phyloP scores from a whole-genome alignment of 2,888 invertebrate species.

The Clitarchus hookeri region DNA sequence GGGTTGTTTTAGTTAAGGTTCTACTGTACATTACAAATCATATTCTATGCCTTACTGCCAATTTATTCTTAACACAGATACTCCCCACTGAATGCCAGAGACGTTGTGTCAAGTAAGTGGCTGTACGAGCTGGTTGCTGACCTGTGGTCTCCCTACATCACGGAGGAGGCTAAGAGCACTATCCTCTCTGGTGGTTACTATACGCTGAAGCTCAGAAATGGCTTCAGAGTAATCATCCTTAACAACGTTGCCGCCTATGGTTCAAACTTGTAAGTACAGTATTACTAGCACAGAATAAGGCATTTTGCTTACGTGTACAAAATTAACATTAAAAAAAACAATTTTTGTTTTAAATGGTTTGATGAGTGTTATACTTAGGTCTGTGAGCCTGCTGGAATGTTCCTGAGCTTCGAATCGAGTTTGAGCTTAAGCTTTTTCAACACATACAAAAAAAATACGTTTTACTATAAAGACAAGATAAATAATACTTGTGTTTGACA shows the following conservation, averaged over 20 bases:
- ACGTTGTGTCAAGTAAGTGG: conserved; percentile 68
- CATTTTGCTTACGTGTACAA: neutral
- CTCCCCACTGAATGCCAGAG: conserved; percentile 60
- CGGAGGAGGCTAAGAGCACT: conserved; percentile 63
- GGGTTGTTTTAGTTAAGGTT: too few relatives aligned
- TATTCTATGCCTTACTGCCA: too few relatives aligned
- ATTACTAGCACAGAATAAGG: neutral
- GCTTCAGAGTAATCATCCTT: conserved; percentile 74
- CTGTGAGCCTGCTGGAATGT: too few relatives aligned
- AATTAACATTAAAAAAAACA: neutral
- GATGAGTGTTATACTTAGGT: too few relatives aligned
- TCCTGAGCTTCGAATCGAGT: too few relatives aligned
- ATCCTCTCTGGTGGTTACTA: conserved; percentile 77
- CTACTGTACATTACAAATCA: too few relatives aligned
- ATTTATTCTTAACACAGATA: conserved; percentile 56
- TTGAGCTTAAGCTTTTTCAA: too few relatives aligned
- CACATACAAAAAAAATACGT: too few relatives aligned
- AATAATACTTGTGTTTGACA: too few relatives aligned
- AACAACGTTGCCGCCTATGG: conserved; percentile 82
- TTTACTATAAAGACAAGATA: too few relatives aligned
- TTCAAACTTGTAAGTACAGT: conserved; percentile 65
- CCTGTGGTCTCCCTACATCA: conserved; percentile 74
- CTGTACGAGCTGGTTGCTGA: conserved; percentile 73
- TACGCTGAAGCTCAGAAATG: conserved; percentile 67
- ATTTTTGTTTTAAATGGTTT: too few relatives aligned